phyloP scores from a whole-genome alignment of 2,888 invertebrate species.

The Ferdinandea cuprea region DNA sequence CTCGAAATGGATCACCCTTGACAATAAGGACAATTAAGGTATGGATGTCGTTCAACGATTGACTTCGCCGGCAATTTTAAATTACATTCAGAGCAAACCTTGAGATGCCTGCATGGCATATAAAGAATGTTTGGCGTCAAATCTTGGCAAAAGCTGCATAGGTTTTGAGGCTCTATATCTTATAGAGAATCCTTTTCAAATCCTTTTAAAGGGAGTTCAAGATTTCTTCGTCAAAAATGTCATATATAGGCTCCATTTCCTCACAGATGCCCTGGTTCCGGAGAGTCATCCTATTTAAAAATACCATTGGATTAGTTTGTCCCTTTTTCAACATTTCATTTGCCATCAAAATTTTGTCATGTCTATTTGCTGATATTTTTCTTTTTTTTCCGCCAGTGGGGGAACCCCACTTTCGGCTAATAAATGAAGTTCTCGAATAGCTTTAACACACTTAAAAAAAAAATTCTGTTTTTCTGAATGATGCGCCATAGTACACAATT shows the following conservation, averaged over 20 bases:
- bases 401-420: not conserved
- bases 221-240: not conserved
- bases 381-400: not conserved
- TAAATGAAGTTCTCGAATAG: slow-evolving; percentile 8
- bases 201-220: not conserved
- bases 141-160: slow-evolving; percentile 13
- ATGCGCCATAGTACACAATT: slow-evolving; percentile 4
- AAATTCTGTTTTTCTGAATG: not conserved
- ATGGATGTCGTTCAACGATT: not conserved
- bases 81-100: slow-evolving; percentile 7
- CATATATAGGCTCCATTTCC: slow-evolving; percentile 1
- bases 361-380: not conserved
- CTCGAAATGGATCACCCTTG: too few species aligned
- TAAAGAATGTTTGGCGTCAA: slow-evolving; percentile 5
- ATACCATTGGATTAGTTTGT: not conserved
- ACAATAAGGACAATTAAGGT: not conserved
- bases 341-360: not conserved
- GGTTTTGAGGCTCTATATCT: slow-evolving; percentile 4
- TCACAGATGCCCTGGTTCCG: not conserved
- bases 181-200: slow-evolving; percentile 8
- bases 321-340: not conserved
- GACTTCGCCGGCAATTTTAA: not conserved
- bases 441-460: not conserved
- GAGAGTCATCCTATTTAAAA: slow-evolving; percentile 7
- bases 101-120: not conserved